Evolutionary conservation across 2,797 vertebrate genomes (phyloP), one percentile per base, ranked within the genome.

Genomic region (Spea hammondii): DNA sequence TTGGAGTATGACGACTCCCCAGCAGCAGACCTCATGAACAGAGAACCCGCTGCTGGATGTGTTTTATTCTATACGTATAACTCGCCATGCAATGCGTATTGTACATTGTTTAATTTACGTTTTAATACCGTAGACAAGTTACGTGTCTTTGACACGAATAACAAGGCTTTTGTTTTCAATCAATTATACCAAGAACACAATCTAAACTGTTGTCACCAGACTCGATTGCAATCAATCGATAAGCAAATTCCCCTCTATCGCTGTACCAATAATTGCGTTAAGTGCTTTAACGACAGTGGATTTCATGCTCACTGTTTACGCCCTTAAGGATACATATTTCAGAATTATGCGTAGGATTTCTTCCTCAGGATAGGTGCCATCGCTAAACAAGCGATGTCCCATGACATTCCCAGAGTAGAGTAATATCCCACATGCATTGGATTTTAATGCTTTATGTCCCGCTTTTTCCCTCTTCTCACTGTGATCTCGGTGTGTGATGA

Each of bases 261-360:
- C 13, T 64, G 71, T 4, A 60, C 10, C 11, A 62, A 73, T 17
- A 73, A 60, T 13, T 73, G 71, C 71, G 17, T 47, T 5, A 48
- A 73, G 32, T 73, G 71, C 57, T 60, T 73, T 10, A 64, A 55
- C 6, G 48, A 73, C 11, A 12, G 12, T 4, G 55, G 12, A 10
- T 59, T 59, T 59, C 12, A 59, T 53, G 7, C 7, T 53, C 7
- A 53, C 7, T 53, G 51, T 53, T 53, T 53, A 32, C 32, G 32
- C 32, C 32, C 32, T 32, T 32, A 32, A 32, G 32, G 32, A 32
- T 32, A 32, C 2, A 32, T 32, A 32, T 32, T 32, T 32, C 32
- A 32, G 32, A 32, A 32, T 32, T 32, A 32, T 32, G 32, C 32
- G 32, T 32, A 32, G 32, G 32, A 32, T 32, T 32, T 32, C 32